Evolutionary conservation across 1,140 invertebrate genomes (phyloP).

Genomic region (Stratiolaelaps scimitus): DNA sequence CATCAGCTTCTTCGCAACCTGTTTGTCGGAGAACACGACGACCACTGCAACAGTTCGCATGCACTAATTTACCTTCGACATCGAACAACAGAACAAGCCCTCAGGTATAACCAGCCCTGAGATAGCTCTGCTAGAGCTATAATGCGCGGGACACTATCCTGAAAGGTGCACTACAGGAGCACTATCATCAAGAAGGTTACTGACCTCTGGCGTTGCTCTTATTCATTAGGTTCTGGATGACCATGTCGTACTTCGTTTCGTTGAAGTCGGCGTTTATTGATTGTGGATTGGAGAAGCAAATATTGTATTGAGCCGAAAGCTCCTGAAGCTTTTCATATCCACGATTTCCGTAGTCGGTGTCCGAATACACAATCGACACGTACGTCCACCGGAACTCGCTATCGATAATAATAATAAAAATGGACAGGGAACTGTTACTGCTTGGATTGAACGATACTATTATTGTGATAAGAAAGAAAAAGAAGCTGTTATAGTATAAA

Average conservation of each 20-base stretch:
- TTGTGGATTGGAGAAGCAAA: constrained; percentile 45
- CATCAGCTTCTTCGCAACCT: constrained; percentile 43
- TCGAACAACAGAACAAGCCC: too few species aligned
- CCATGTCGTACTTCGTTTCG: constrained; percentile 43
- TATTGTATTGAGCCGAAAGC: constrained; percentile 42
- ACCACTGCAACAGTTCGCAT: constrained; percentile 42
- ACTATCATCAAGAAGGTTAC: too few species aligned
- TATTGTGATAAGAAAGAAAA: too few species aligned
- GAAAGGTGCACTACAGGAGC: too few species aligned
- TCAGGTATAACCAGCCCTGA: too few species aligned
- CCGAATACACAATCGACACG: constrained; percentile 49
- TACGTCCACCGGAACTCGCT: constrained; percentile 49
- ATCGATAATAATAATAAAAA: constrained; percentile 32
- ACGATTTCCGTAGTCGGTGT: constrained; percentile 45
- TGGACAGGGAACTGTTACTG: constrained; percentile 29
- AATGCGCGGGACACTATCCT: too few species aligned
- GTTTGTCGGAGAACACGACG: constrained; percentile 47
- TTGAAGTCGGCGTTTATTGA: constrained; percentile 40
- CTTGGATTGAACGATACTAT: too few species aligned
- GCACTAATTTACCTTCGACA: not conserved
- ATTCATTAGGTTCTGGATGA: constrained; percentile 41
- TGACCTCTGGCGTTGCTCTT: constrained; percentile 38
- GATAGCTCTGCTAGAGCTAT: too few species aligned
- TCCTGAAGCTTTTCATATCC: constrained; percentile 47
- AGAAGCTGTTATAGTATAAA: too few species aligned